Base-by-base conservation (phyloP, 2,113 vertebrate genomes). In the Apodemus sylvaticus region DNA sequence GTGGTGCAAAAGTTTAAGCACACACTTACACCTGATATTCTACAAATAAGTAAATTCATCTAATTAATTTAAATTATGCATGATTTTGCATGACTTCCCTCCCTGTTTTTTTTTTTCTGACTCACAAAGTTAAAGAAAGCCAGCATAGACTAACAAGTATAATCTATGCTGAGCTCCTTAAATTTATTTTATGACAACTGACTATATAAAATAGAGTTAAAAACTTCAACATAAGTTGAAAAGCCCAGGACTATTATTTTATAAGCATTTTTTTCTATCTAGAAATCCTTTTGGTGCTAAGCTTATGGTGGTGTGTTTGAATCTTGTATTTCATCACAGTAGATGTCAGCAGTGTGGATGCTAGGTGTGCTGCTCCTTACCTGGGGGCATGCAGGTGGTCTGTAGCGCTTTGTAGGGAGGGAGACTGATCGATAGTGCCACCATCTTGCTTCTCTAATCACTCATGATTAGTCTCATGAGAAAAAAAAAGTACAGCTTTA, bases 131-230 rank as follows among this genome's bases (percentile, higher is more conserved):
- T 58, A 81, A 91, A 88, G 34, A 42, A 96, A 93, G 20, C 10
- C 89, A 89, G 17, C n/a, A 12, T 58, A 89, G 55, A 34, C 17
- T 48, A 48, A 71, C 3, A 88, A 82, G 16, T 14, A 34, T 77
- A 85, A 70, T 89, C 93, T 77, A 76, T 53, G 13, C 12, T 93
- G 51, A 66, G 82, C 71, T 90, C 42, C 42, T 92, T 90, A 93
- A 86, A 60, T 91, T 45, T 88, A 58, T 34, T 29, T 81, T 85
- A 26, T 42, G 48, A 79, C 53, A 83, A 19, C 5, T 92, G 31
- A 86, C 16, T n/a, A 92, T 4, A 64, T 87, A 5, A 70, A 66
- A 73, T 36, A 3, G 11, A 77, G 10, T 8, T 83, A 62, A 77
- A 7, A 42, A 12, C 12, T 62, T 19, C 31, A 78, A 53, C 4